Base-by-base conservation (phyloP, 1,140 invertebrate species). In the Diorhabda elongata region DNA sequence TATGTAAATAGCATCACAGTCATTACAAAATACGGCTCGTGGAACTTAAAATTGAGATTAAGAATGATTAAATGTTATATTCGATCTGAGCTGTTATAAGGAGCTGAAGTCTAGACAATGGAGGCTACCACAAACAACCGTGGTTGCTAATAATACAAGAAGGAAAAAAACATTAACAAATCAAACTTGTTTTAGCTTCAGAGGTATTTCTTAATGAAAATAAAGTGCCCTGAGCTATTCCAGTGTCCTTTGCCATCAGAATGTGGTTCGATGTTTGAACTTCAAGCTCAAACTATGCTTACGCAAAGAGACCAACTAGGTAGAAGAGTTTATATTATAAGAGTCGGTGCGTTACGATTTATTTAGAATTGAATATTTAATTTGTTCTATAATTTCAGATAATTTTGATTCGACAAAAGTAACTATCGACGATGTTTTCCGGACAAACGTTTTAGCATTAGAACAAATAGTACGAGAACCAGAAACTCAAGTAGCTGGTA, bases 391-490 rank as follows among this genome's bases (percentile, higher is more conserved):
- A 26, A 26, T 26, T 75, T 5, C 73, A 83, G 83, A 83, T 65
- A 80, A 81, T 64, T 83, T 82, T 72, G 80, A 84, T 73, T 77
- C 82, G 4, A 72, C 74, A 43, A 75, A 74, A 70, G 78, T 80
- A 4, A 80, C 76, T 7, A 78, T 84, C 26, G 83, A 85, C 7
- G 81, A 84, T 43, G 80, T 84, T 44, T 84, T 84, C 69, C 78
- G 82, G 43, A 79, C 79, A 2, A 85, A 84, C 65, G 75, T 83
- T 4, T 66, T 84, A 58, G 80, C 79, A 5, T 70, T 85, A 43
- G 83, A 85, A 70, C 77, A 83, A 52, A 79, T 83, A 65, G 81
- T 83, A 1, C 77, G 79, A 43, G 81, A 84, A 57, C 73, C 80
- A 3, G 77, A 82, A 69, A 83, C 82, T 6, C 84, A 85, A 76